Percentiles rank a stretch among this genome's conserved stretches.
phyloP scores from a whole-genome alignment of 2,888 invertebrate genomes.

The Neocrepidodera transversa region DNA sequence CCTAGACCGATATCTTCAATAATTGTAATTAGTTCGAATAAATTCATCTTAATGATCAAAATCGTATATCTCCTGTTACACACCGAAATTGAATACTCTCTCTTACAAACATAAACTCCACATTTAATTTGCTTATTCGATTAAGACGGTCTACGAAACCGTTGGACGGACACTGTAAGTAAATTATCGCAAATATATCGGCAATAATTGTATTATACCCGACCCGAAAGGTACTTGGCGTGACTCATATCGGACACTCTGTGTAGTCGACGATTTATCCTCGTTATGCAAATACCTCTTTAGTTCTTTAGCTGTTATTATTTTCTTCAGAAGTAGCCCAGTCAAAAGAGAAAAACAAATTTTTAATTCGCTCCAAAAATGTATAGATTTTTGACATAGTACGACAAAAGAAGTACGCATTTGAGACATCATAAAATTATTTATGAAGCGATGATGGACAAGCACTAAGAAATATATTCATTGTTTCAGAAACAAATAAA shows the following conservation, averaged over 20 bases:
- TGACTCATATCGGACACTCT: constrained; percentile 4
- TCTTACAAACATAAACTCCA: constrained; percentile 4
- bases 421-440: too few species aligned
- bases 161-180: constrained; percentile 8
- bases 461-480: too few species aligned
- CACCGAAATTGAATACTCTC: constrained; percentile 8
- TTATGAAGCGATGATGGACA: too few species aligned
- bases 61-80: not conserved
- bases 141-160: constrained; percentile 11
- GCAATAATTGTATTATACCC: constrained; percentile 12
- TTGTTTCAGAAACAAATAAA: too few species aligned
- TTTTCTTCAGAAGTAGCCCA: not conserved
- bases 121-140: constrained; percentile 16
- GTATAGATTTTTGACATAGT: too few species aligned
- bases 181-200: constrained; percentile 18
- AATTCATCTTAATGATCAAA: not conserved
- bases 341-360: too few species aligned
- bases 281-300: constrained; percentile 1
- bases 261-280: not conserved
- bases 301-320: not conserved
- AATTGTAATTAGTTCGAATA: not conserved
- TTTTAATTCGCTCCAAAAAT: too few species aligned
- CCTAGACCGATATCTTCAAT: too few species aligned
- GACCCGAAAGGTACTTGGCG: not conserved
- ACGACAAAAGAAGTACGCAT: too few species aligned